These are phyloP conservation scores for Phaonia tiefii DNA, from an alignment of 2,888 invertebrate species.

Conservation along the genomic window DNA sequence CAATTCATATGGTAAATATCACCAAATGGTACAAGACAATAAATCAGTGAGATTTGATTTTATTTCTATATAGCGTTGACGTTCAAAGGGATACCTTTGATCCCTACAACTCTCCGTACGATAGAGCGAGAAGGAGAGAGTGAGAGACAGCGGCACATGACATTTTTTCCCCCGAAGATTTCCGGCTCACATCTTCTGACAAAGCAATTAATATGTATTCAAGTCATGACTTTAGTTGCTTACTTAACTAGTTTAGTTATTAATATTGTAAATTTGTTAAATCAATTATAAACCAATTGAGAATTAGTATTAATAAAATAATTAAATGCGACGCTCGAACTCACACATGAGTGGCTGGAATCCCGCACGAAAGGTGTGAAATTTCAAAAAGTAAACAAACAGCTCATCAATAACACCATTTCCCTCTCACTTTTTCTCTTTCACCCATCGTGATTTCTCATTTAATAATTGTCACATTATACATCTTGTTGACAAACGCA, in stretches of 20 bases:
- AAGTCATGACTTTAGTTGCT: constrained; percentile 4
- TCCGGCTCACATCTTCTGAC: not conserved
- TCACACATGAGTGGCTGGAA: too few relatives aligned
- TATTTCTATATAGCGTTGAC: not conserved
- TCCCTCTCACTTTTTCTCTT: not conserved
- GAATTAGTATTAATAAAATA: constrained; percentile 44
- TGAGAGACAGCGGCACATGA: too few relatives aligned
- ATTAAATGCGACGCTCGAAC: constrained; percentile 2
- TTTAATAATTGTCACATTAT: too few relatives aligned
- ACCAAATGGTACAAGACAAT: constrained; percentile 7
- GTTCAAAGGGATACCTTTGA: not conserved
- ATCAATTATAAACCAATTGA: constrained; percentile 58
- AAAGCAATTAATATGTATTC: not conserved
- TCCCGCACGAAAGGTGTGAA: not conserved
- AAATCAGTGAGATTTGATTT: too few relatives aligned
- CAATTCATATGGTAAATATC: not conserved
- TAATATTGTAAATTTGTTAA: constrained; percentile 51
- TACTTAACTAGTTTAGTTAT: constrained; percentile 2
- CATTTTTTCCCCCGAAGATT: too few relatives aligned
- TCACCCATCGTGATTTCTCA: too few relatives aligned
- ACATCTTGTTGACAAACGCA: too few relatives aligned
- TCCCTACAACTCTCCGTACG: too few relatives aligned
- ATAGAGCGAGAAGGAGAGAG: too few relatives aligned
- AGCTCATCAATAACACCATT: not conserved
- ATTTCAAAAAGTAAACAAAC: constrained; percentile 7